These are phyloP conservation scores for Macrophya annulata DNA, from an alignment of 2,888 invertebrate genomes.

Conservation along the genomic window DNA sequence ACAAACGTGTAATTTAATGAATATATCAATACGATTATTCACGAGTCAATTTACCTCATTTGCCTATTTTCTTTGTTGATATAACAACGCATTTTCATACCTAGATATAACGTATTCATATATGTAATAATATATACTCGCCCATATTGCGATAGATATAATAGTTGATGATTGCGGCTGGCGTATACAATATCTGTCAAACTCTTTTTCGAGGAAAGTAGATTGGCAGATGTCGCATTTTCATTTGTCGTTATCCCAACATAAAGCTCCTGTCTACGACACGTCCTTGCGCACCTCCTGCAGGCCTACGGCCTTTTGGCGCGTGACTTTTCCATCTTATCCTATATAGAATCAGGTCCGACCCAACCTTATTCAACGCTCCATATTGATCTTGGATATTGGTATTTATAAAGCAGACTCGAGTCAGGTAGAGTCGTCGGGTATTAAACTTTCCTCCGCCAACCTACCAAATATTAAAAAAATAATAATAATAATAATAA, in stretches of 20 bases:
- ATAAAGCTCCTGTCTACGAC: conserved; percentile 42
- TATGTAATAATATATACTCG: neutral
- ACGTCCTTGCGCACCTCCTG: conserved; percentile 34
- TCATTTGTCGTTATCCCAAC: conserved; percentile 49
- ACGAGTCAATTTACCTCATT: neutral
- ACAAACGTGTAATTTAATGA: neutral
- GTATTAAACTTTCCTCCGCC: conserved; percentile 41
- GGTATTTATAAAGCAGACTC: conserved; percentile 52
- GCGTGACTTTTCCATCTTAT: conserved; percentile 43
- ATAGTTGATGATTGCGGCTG: conserved; percentile 28
- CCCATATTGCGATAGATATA: neutral
- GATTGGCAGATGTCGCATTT: conserved; percentile 44
- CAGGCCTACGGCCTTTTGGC: conserved; percentile 35
- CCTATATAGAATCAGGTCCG: conserved; percentile 38
- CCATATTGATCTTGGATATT: conserved; percentile 53
- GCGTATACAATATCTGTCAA: conserved; percentile 14
- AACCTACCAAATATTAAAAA: conserved; percentile 41
- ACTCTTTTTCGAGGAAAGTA: conserved; percentile 26
- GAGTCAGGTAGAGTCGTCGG: conserved; percentile 40
- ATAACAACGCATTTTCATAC: no score
- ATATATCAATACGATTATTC: neutral
- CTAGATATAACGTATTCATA: neutral
- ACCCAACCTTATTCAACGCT: conserved; percentile 49
- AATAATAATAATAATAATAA: neutral
- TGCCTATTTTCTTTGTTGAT: neutral